Conservation (phyloP, 2,113 vertebrate species). For the Muntiacus reevesi region DNA sequence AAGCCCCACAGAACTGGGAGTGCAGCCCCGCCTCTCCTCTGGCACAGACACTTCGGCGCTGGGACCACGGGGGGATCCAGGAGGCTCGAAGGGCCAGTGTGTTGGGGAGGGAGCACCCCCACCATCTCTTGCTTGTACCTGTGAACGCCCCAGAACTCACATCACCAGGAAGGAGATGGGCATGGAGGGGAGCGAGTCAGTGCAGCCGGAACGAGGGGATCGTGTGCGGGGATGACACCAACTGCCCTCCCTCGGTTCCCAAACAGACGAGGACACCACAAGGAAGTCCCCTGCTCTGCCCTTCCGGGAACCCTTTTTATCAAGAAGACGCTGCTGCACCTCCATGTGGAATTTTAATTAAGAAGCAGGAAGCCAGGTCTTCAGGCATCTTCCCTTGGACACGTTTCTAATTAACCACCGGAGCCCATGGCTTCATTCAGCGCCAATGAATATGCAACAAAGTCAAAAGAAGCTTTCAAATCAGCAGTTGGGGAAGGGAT, state of each 20-base stretch:
- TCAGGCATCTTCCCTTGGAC: neutral
- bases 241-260: accelerated
- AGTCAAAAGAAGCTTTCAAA: neutral
- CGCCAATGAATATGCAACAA: neutral
- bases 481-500: neutral
- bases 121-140: neutral
- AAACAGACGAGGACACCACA: accelerated
- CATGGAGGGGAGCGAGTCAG: accelerated
- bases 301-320: neutral
- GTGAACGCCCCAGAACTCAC: neutral
- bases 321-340: neutral
- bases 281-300: neutral
- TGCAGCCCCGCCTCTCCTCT: too few species aligned
- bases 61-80: neutral
- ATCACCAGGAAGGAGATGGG: neutral
- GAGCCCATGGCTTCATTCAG: neutral
- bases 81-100: neutral
- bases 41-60: neutral
- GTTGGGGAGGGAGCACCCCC: neutral
- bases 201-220: accelerated
- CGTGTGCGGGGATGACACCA: neutral
- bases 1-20: neutral
- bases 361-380: neutral
- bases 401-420: neutral
- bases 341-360: neutral